These are phyloP conservation scores for Synaphobranchus kaupii DNA, from an alignment of 2,797 vertebrate genomes.

Conservation along the genomic window DNA sequence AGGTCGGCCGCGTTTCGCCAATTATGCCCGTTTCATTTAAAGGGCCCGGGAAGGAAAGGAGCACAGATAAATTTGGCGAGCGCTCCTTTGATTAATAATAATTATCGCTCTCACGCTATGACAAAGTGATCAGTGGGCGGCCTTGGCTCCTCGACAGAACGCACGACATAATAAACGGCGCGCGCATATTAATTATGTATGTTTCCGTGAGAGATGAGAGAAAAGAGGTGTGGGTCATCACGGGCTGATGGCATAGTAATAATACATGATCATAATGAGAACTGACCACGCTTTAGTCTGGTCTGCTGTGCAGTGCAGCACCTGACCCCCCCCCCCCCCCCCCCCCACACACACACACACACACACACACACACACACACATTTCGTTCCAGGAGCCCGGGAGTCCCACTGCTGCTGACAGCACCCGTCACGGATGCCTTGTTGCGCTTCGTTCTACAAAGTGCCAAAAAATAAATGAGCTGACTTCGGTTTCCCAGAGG, in stretches of 20 bases:
- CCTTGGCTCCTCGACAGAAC: neutral
- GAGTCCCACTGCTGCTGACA: neutral
- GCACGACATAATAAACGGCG: neutral
- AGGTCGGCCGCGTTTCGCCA: neutral
- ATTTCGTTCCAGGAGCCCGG: neutral
- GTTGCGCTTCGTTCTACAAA: slow-evolving; percentile 5
- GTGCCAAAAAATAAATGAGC: slow-evolving; percentile 27
- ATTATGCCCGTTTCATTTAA: slow-evolving; percentile 31
- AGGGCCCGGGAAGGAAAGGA: slow-evolving; percentile 32
- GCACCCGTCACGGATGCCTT: neutral
- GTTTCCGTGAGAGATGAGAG: neutral
- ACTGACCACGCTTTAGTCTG: neutral
- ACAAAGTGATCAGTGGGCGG: neutral
- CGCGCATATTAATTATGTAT: neutral
- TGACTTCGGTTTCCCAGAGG: slow-evolving; percentile 28
- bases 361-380: neutral
- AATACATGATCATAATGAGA: neutral
- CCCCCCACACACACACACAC: no score
- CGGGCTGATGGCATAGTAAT: neutral
- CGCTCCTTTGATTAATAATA: neutral
- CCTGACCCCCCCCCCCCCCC: neutral
- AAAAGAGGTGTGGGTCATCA: neutral
- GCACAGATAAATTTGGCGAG: slow-evolving; percentile 41
- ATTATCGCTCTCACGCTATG: neutral
- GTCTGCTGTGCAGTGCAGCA: no score